Base-by-base conservation (phyloP, 2,797 vertebrate species). In the Tachyglossus aculeatus region DNA sequence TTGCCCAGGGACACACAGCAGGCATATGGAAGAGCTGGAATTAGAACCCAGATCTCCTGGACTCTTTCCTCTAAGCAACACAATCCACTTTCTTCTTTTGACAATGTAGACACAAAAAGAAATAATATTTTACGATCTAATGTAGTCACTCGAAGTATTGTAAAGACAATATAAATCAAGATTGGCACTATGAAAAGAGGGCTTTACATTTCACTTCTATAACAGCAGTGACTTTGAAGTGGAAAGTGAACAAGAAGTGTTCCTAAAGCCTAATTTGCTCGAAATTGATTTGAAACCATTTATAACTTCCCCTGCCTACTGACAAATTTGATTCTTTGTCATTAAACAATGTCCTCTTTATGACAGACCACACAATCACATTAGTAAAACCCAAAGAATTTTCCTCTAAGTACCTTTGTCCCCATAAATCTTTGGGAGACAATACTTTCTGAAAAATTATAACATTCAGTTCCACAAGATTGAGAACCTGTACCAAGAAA, bases 311-410 rank as follows among this genome's bases (percentile, higher is more conserved):
- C 18, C 65, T 41, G 63, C 81, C 76, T 82, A 75, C 73, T 83
- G 71, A 81, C 15, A 48, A 85, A 77, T 74, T 88, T 86, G 74
- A 80, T 86, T 86, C 78, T 85, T 58, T 36, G 70, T 88, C 77
- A 88, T 84, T 84, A 89, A 89, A 86, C 82, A 88, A 84, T n/a
- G 77, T 88, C 62, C 60, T 71, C 78, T 82, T 90, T 90, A 81
- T 90, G 67, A 82, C 62, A 77, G 71, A 77, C 71, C 79, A 84
- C 54, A 82, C 71, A 80, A 63, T 67, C 80, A 51, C 80, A 72
- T 84, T 58, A 84, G 79, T 51, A 83, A 88, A 86, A 88, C 75
- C 82, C 83, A 90, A 68, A 83, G 48, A 79, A 60, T 68, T 88
- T 83, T 85, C 86, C 86, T 84, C 88, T 75, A 89, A 84, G 65